Percentiles rank a stretch among this genome's conserved stretches.
These are phyloP conservation scores for Knipowitschia caucasica DNA, from an alignment of 2,797 vertebrate genomes.

Conservation along the genomic window DNA sequence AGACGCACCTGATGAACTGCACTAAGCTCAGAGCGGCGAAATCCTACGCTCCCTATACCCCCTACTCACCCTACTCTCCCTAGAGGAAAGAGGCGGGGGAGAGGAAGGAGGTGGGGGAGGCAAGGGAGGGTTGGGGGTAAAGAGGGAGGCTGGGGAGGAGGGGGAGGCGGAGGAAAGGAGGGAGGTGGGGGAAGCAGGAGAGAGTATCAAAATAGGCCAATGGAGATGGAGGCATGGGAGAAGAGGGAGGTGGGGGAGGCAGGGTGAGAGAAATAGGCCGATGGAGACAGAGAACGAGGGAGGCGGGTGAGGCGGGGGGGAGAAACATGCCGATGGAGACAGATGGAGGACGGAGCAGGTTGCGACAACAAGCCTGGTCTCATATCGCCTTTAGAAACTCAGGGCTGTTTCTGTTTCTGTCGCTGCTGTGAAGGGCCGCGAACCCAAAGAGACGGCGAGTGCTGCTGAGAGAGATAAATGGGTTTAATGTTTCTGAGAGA, in stretches of 20 bases:
- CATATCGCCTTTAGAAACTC: slow-evolving; percentile 44
- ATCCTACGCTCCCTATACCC: slow-evolving; percentile 28
- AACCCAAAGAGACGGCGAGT: slow-evolving; percentile 38
- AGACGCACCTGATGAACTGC: background rate
- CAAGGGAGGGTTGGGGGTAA: too few relatives aligned
- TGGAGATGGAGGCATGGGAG: slow-evolving; percentile 43
- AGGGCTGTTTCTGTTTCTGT: slow-evolving; percentile 47
- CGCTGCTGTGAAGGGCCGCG: slow-evolving; percentile 46
- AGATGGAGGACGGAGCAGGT: slow-evolving; percentile 47
- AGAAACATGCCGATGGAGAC: slow-evolving; percentile 57
- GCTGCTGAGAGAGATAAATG: slow-evolving; percentile 46
- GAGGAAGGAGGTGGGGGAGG: too few relatives aligned
- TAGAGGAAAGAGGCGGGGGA: too few relatives aligned
- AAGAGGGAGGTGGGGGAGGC: slow-evolving; percentile 48
- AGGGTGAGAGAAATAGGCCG: too few relatives aligned
- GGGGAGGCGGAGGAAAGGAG: too few relatives aligned
- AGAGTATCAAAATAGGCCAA: slow-evolving; percentile 39
- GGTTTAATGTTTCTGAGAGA: slow-evolving; percentile 35
- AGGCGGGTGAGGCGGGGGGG: slow-evolving; percentile 45
- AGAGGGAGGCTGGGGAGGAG: too few relatives aligned
- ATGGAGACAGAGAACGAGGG: slow-evolving; percentile 47
- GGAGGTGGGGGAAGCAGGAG: too few relatives aligned
- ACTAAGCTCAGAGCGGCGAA: slow-evolving; percentile 19
- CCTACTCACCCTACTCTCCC: too few relatives aligned
- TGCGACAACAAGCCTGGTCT: slow-evolving; percentile 45